Base-by-base conservation (phyloP, 2,113 vertebrate genomes). In the Perca fluviatilis region DNA sequence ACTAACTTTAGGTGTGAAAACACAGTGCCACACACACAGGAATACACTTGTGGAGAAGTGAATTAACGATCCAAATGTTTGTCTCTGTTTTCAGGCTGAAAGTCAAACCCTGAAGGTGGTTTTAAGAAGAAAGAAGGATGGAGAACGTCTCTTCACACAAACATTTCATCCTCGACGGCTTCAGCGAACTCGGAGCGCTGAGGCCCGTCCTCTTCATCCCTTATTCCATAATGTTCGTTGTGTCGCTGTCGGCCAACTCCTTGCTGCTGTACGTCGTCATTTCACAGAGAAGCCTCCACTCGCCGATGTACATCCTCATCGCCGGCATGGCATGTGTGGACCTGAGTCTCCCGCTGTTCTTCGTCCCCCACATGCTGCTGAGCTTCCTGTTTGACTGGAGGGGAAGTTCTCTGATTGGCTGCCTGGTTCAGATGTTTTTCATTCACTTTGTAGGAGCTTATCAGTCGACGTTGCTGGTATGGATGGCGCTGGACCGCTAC, bases 401-500 rank as follows among this genome's bases (percentile, higher is more conserved):
- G 19, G 76, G 71, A 3, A 79, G 87, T 57, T 89, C 87, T 67
- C 49, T 91, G 63, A 46, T 3, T 3, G 74, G 77, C 25, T 87
- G 87, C 11, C 74, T 91, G 60, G 14, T 63, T 50, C 89, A 91
- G 78, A 91, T 91, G 51, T 0, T 54, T 0, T 60, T 77, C 0
- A 0, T 85, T 3, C 87, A 91, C 23, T 25, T 86, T 0, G 3
- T 86, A 0, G 87, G 63, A 16, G 0, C 23, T 0, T 79, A 79
- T 33, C 87, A 89, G 70, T 74, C 80, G 2, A 79, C 83, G 0
- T 3, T 87, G n/a, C 25, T 91, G 54, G 1, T 91, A 0, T 86
- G 77, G 74, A 89, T 91, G 89, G 69, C 87, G 0, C 30, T 91
- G 9, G 87, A 89, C 50, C 74, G 84, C 1, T 87, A 88, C 80